These are phyloP conservation scores for Micromesistius poutassou DNA, from an alignment of 2,797 vertebrate species.

Conservation along the genomic window DNA sequence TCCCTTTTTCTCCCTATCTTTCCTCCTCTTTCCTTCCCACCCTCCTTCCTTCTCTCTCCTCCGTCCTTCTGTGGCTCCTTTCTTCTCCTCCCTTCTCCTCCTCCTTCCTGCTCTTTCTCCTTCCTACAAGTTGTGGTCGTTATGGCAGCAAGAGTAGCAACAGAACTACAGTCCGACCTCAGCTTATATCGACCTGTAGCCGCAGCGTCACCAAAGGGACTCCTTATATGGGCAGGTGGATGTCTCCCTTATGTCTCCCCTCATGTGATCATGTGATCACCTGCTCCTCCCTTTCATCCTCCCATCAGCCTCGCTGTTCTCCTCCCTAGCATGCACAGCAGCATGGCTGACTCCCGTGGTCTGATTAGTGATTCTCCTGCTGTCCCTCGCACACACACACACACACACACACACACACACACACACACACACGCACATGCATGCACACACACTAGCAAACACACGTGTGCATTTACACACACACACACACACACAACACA, in stretches of 20 bases:
- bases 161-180: too few relatives aligned
- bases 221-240: background rate
- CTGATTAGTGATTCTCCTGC: background rate
- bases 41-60: background rate
- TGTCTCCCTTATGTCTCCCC: background rate
- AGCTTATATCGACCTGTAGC: too few relatives aligned
- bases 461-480: too few relatives aligned
- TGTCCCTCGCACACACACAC: background rate
- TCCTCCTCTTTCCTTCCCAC: background rate
- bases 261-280: background rate
- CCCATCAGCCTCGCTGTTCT: background rate
- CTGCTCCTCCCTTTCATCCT: background rate
- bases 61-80: background rate
- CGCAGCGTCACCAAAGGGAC: too few relatives aligned
- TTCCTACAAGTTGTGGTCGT: background rate
- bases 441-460: too few relatives aligned
- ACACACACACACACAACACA: too few relatives aligned
- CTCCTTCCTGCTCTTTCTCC: background rate
- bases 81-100: background rate
- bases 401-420: too few relatives aligned
- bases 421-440: too few relatives aligned
- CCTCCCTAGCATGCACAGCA: background rate
- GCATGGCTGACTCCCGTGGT: background rate
- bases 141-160: too few relatives aligned
- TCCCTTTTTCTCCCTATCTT: slow-evolving; percentile 5